Base-by-base conservation (phyloP, 2,113 vertebrate species). In the Oreotrochilus melanogaster region DNA sequence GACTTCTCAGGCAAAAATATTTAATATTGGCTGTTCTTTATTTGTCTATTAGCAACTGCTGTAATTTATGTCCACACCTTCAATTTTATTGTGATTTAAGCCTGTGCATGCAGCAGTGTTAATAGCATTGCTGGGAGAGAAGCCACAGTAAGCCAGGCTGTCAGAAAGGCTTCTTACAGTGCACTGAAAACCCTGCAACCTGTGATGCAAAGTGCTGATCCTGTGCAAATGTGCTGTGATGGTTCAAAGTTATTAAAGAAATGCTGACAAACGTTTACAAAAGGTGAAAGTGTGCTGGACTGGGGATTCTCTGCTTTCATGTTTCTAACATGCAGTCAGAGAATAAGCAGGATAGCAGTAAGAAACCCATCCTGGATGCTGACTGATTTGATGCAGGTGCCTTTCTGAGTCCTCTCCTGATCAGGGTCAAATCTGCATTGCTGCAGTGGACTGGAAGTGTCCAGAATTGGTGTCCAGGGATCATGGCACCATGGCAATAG, bases 41-140 rank as follows among this genome's bases (percentile, higher is more conserved):
- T 92, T 94, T 85, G 45, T 72, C 66, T 93, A 30, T 86, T 74
- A 94, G 50, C 66, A 75, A 48, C n/a, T 65, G 22, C 61, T 62
- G 14, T 85, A 88, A 79, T 85, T 96, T 82, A 35, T 82, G 62
- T 92, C 39, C 45, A 65, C 85, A 88, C 39, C 74, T 85, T 86
- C 88, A 43, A 37, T 92, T 92, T 88, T 94, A 33, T 47, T 79
- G 74, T 86, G 85, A 88, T 94, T 94, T 95, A 88, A 86, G n/a
- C 31, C 78, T 86, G 65, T 47, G 53, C 18, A 10, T 25, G 11
- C 47, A 67, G 33, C 67, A 73, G 39, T 57, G 53, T 72, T 75
- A 89, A 85, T 3, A 89, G 9, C 50, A 24, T 16, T 69, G 24
- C 50, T 85, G 62, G 27, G 42, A 92, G 62, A 61, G 42, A 67